Percentiles rank a stretch among this genome's conserved stretches.
Conservation (phyloP, 1,140 invertebrate species). For the Tetragnatha versicolor region DNA sequence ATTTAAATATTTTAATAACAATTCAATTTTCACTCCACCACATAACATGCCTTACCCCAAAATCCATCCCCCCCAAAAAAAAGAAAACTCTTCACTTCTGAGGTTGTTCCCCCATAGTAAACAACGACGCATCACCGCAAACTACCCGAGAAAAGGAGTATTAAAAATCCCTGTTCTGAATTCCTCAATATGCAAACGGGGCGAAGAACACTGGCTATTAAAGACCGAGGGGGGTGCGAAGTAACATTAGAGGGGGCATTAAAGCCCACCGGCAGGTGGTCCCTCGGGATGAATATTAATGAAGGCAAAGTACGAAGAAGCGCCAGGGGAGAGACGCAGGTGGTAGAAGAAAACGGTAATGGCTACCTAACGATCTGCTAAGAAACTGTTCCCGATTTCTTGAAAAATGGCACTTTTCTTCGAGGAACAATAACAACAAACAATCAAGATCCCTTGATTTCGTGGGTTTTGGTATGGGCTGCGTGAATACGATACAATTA, state of each 20-base stretch:
- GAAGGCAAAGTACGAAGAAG: conserved; percentile 7
- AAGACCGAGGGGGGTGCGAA: conserved; percentile 8
- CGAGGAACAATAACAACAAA: conserved; percentile 1
- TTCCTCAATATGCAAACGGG: conserved; percentile 33
- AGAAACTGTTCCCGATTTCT: conserved; percentile 37
- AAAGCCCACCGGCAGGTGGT: conserved; percentile 39
- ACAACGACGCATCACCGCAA: not conserved
- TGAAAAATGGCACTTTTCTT: conserved; percentile 35
- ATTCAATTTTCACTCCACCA: no score
- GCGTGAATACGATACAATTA: no score
- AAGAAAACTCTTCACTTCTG: no score
- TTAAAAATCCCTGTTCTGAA: not conserved
- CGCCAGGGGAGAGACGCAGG: conserved; percentile 23
- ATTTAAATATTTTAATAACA: no score
- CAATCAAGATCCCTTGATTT: not conserved
- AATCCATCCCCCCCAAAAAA: no score
- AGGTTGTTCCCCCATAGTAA: no score
- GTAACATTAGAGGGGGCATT: conserved; percentile 38
- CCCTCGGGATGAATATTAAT: conserved; percentile 51
- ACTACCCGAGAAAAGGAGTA: not conserved
- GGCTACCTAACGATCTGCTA: conserved; percentile 50
- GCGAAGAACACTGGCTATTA: conserved; percentile 17
- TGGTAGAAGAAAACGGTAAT: conserved; percentile 47
- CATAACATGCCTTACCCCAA: no score
- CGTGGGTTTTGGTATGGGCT: not conserved